Base-by-base conservation (phyloP, 2,797 vertebrate genomes). In the Micrastur ruficollis region DNA sequence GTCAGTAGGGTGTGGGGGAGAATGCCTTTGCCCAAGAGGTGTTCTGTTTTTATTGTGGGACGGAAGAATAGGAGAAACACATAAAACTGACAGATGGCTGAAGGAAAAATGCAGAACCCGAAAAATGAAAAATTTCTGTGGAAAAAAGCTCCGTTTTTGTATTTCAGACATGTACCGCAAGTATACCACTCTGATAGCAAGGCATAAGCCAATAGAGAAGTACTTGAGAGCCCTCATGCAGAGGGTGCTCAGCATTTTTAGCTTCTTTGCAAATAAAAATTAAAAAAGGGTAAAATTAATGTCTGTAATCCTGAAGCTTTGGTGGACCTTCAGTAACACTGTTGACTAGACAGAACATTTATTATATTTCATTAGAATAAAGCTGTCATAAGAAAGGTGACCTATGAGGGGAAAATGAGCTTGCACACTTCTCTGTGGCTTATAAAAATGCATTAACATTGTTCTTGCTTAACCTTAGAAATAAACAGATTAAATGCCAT, bases 331-430 rank as follows among this genome's bases (percentile, higher is more conserved):
- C 4, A 2, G 46, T 89, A 90, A 67, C 23, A 19, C 26, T 67
- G 62, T 81, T 95, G 46, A 52, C 65, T 78, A 74, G 61, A 88
- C 89, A 85, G 59, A 38, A 80, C 14, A n/a, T 79, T 83, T 89
- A 26, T 83, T 89, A 26, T 89, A 65, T 92, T 93, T 94, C 61
- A 85, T 82, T 87, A 94, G 63, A 78, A 80, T 85, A 85, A 92
- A 94, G 12, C 36, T 76, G 36, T 94, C 29, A 11, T 56, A 23
- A 59, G 56, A 89, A 93, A 78, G 66, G 58, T 85, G 71, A 81
- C 56, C 46, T 67, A 49, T 32, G 67, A 76, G 22, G 25, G 40
- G 19, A 1, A 89, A 96, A 87, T 42, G 8, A 84, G 59, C 40
- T 80, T 89, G 26, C 87, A 68, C 38, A 40, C 38, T 92, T 93